Evolutionary conservation across 2,888 invertebrate species (phyloP).

Genomic region (Trachelus stipa): DNA sequence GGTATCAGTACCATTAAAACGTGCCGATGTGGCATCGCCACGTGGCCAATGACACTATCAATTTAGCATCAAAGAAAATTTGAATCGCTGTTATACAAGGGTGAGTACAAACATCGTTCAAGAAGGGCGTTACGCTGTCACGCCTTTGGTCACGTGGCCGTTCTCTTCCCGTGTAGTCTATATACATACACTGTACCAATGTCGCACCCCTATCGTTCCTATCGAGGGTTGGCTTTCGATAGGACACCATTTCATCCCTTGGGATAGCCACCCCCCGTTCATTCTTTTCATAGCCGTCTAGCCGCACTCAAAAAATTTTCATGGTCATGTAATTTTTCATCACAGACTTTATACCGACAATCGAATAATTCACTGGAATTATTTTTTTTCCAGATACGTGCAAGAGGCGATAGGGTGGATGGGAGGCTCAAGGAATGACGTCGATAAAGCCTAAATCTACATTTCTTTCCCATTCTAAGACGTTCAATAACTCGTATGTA

Average conservation of each 20-base stretch:
- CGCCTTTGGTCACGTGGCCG: conserved; percentile 7
- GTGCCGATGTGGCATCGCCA: conserved; percentile 10
- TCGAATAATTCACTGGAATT: background rate
- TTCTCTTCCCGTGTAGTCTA: background rate
- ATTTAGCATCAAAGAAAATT: conserved; percentile 22
- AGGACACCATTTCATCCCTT: background rate
- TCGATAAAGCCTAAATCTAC: conserved; percentile 36
- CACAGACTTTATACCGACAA: background rate
- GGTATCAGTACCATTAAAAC: conserved; percentile 5
- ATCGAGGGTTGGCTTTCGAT: background rate
- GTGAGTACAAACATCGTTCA: conserved; percentile 4
- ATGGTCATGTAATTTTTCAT: background rate
- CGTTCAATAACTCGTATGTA: conserved; percentile 44
- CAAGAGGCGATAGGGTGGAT: background rate
- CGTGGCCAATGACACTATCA: conserved; percentile 26
- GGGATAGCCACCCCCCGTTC: background rate
- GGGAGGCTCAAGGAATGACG: background rate
- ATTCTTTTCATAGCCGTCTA: background rate
- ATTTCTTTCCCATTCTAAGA: conserved; percentile 38
- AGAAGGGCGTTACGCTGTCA: conserved; percentile 7
- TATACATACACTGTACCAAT: background rate
- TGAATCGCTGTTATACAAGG: conserved; percentile 5
- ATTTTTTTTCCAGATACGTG: background rate
- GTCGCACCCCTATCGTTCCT: background rate
- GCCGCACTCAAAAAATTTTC: background rate